Conservation (phyloP, 2,888 invertebrate species). For the Strigamia crassipes region DNA sequence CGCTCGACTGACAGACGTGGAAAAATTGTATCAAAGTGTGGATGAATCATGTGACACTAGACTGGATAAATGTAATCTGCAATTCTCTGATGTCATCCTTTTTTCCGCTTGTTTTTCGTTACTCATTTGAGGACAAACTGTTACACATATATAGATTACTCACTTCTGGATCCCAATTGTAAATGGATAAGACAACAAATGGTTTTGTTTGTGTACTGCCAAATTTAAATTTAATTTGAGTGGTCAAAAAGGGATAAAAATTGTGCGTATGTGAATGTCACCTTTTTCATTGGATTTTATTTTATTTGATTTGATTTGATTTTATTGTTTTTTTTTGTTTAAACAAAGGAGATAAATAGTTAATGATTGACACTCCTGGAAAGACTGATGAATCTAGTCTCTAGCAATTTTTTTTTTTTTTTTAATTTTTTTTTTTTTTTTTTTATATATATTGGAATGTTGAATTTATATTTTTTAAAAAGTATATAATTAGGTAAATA, state of each 20-base stretch:
- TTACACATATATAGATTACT: background rate
- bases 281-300: too few species aligned
- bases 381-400: conserved; percentile 1
- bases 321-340: background rate
- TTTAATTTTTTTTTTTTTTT: too few species aligned
- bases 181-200: too few species aligned
- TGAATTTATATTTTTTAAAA: background rate
- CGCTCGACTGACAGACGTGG: conserved; percentile 73
- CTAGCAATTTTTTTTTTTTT: background rate
- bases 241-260: conserved; percentile 1
- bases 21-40: background rate
- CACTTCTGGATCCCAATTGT: background rate
- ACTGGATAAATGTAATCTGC: background rate
- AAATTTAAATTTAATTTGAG: background rate
- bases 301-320: background rate
- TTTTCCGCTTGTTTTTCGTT: conserved; percentile 14
- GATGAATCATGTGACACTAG: conserved; percentile 19
- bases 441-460: background rate
- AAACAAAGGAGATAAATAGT: background rate
- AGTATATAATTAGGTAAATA: background rate
- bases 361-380: background rate
- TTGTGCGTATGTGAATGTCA: background rate
- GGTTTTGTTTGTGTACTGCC: conserved; percentile 13
- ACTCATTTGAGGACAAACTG: conserved; percentile 19
- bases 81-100: conserved; percentile 25